Evolutionary conservation across 92 coral and sea anemone species (phyloP), one percentile per base, ranked within the genome.

Genomic region (Phymanthus crucifer): DNA sequence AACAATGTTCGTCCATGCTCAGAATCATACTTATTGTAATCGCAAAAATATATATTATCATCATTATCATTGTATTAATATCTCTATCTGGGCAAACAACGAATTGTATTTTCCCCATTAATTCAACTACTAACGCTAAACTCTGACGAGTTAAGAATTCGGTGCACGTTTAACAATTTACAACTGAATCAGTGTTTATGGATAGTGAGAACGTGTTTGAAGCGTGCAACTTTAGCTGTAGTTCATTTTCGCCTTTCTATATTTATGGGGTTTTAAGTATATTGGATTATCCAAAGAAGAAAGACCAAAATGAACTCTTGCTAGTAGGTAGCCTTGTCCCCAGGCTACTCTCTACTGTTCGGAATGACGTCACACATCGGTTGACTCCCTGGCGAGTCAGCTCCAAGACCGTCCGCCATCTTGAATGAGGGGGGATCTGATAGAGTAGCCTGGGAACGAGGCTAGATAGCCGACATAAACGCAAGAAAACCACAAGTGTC

Each of bases 31-130:
- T 46, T 54, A 77, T 66, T 38, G 68, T 35, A 61, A 73, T 82
- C 64, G 84, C 26, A 82, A 82, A 82, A 82, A 82, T 82, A 82
- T 61, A 61, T 82, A 82, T 82, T 81, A 81, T 81, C 72, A 74
- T 40, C 74, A 73, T 57, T 40, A 40, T 50, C 50, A n/a, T 16
- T 29, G 8, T 52, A 32, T 10, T 37, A 37, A 35, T 58, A 64
- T 77, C 48, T 45, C 48, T 35, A 61, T 61, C 47, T 4, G 50
- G 45, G 48, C 72, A 26, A 36, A 61, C 26, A 29, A 77, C 32
- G 27, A 23, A 38, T 47, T 61, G 54, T 21, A 23, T 61, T 36
- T 74, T 26, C 81, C 81, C 81, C 69, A 50, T 77, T 75, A 56
- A 74, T 61, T 61, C 68, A 61, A 61, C 32, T 61, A 61, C 68